Evolutionary conservation across 2,888 invertebrate species (phyloP), one percentile per base, ranked within the genome.

Genomic region (Noctuana brunneofusca): DNA sequence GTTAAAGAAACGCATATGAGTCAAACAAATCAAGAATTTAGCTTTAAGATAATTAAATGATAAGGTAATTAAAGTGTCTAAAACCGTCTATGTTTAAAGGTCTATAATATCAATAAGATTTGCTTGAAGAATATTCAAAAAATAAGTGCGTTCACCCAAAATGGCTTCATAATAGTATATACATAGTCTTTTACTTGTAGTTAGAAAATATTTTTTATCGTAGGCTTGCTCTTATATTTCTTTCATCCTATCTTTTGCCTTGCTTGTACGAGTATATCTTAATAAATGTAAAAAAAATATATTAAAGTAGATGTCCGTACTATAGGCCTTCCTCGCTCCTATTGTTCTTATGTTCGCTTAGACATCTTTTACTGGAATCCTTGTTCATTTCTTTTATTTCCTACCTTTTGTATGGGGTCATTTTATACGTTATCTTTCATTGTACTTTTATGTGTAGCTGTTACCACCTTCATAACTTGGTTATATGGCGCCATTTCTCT

Each of bases 401-500:
- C 35, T 53, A 22, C 8, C 35, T 53, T 53, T 18, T 52, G 30
- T 35, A 32, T 22, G 48, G 22, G 6, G 14, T 53, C 18, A 35
- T 32, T 53, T 35, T 22, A 32, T 53, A 35, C 35, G 18, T 35
- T 53, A 53, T 32, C 48, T 50, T 50, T 58, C 38, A 58, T 58
- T 58, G 49, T 24, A 49, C 48, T 27, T n/a, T 50, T 58, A 49
- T 38, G 58, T 58, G 49, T 49, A 50, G 49, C 24, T 16, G 38
- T 35, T 53, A 53, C 53, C 30, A 54, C 58, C 41, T 50, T 52
- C 58, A 43, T 58, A 41, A 43, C 50, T 52, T 50, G 24, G 50
- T 52, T 50, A 58, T 52, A 52, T 58, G 58, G 27, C 52, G 20
- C 30, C 52, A 50, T 58, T 66, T 65, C 68, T 66, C 69, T 65